Percentiles rank a stretch among this genome's conserved stretches.
phyloP scores from a whole-genome alignment of 2,113 vertebrate species.

The Ptyas mucosa region DNA sequence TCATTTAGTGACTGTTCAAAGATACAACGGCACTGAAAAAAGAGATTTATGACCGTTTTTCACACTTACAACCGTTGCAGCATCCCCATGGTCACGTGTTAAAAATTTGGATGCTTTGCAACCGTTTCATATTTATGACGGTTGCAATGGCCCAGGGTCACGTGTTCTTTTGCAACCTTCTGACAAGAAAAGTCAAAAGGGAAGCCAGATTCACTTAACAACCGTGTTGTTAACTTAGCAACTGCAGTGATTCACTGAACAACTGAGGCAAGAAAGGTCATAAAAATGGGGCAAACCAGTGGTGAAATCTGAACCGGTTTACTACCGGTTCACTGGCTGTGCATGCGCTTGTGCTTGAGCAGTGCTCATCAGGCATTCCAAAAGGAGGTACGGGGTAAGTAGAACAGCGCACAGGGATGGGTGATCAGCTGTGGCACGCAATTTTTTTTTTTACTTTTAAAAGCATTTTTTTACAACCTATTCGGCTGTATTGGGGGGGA shows the following conservation, averaged over 20 bases:
- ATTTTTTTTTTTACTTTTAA: too few relatives aligned
- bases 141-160: neutral
- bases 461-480: too few relatives aligned
- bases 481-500: too few relatives aligned
- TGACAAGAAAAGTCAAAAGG: neutral
- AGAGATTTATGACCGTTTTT: neutral
- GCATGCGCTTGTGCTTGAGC: too few relatives aligned
- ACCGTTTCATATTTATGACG: neutral
- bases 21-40: neutral
- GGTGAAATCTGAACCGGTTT: too few relatives aligned
- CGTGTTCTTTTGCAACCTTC: neutral
- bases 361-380: too few relatives aligned
- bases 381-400: too few relatives aligned
- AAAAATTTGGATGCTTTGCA: neutral
- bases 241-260: neutral
- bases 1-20: neutral
- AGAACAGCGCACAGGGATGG: too few relatives aligned
- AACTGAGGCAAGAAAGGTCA: neutral
- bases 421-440: too few relatives aligned
- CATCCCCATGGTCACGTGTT: neutral
- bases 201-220: neutral
- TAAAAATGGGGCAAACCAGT: neutral
- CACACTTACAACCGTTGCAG: neutral
- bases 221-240: neutral
- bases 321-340: too few relatives aligned